phyloP scores from a whole-genome alignment of 2,113 vertebrate genomes.

The Serinus canaria region DNA sequence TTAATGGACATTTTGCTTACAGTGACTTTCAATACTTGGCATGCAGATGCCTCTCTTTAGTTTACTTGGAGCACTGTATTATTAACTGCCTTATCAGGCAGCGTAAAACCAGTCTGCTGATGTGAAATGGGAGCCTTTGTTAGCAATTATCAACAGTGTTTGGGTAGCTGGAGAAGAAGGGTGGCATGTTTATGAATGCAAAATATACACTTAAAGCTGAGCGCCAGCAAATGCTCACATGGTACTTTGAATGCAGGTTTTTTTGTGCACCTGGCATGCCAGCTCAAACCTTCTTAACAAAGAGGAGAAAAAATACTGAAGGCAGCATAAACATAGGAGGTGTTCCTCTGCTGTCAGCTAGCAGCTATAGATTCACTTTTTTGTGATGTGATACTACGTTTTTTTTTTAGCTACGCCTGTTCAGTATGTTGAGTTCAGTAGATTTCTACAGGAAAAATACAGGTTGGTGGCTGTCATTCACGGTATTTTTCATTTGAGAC shows the following conservation, averaged over 20 bases:
- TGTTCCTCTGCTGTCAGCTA: slow-evolving; percentile 27
- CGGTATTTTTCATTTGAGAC: not conserved
- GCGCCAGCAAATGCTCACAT: slow-evolving; percentile 17
- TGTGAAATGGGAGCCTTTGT: slow-evolving; percentile 24
- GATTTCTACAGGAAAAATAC: slow-evolving; percentile 40
- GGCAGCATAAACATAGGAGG: slow-evolving; percentile 3
- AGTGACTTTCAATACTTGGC: not conserved
- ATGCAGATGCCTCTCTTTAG: rapidly evolving
- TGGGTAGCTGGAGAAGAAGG: slow-evolving; percentile 14
- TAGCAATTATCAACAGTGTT: slow-evolving; percentile 41
- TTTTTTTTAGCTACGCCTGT: not conserved
- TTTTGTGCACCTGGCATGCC: slow-evolving; percentile 41
- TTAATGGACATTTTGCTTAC: not conserved
- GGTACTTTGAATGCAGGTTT: slow-evolving; percentile 40
- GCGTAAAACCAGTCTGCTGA: not conserved
- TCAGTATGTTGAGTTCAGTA: not conserved
- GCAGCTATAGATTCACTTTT: not conserved
- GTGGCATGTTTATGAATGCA: slow-evolving; percentile 49
- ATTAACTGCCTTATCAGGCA: not conserved
- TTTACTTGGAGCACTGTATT: not conserved
- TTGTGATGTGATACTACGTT: not conserved
- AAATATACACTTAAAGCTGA: slow-evolving; percentile 34
- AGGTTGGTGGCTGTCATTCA: not conserved
- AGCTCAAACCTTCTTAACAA: slow-evolving; percentile 29
- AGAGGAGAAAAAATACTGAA: slow-evolving; percentile 12